Evolutionary conservation across 2,797 vertebrate species (phyloP).

Genomic region (Mionectes olivaceus): DNA sequence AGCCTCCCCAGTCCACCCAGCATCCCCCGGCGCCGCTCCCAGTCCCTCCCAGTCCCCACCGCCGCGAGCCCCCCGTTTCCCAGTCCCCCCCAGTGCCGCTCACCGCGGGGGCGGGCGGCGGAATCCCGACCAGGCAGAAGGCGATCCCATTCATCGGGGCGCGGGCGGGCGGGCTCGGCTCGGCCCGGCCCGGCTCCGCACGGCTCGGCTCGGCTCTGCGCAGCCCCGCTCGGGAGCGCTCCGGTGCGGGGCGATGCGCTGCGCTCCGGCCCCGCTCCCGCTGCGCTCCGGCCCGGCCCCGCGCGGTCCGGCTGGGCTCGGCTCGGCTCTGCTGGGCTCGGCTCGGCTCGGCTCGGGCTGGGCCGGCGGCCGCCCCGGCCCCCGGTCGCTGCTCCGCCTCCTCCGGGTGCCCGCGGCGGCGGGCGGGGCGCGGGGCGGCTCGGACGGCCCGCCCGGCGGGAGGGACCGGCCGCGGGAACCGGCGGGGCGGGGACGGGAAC

Average conservation of each 20-base stretch:
- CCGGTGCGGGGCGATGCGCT: neutral
- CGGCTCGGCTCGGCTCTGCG: neutral
- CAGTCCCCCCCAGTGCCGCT: conserved; percentile 57
- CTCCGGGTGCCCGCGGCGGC: neutral
- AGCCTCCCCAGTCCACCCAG: neutral
- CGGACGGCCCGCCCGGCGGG: neutral
- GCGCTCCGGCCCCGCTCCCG: neutral
- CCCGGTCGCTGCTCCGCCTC: neutral
- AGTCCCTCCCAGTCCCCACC: neutral
- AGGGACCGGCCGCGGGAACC: neutral
- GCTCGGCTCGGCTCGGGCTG: neutral
- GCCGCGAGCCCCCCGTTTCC: neutral
- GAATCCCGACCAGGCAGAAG: conserved; percentile 99
- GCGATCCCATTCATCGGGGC: conserved; percentile 98
- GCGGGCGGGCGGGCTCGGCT: conserved; percentile 31
- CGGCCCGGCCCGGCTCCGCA: neutral
- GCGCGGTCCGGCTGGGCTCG: neutral
- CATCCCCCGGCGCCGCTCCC: conserved; percentile 66
- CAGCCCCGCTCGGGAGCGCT: too few relatives aligned
- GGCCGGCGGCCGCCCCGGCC: neutral
- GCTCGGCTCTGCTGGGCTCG: neutral
- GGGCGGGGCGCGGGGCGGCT: neutral
- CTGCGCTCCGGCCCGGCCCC: neutral
- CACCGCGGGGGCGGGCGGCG: conserved; percentile 89
- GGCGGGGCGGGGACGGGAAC: neutral